Conservation (phyloP, 2,888 invertebrate species). For the Caenorhabditis wallacei region DNA sequence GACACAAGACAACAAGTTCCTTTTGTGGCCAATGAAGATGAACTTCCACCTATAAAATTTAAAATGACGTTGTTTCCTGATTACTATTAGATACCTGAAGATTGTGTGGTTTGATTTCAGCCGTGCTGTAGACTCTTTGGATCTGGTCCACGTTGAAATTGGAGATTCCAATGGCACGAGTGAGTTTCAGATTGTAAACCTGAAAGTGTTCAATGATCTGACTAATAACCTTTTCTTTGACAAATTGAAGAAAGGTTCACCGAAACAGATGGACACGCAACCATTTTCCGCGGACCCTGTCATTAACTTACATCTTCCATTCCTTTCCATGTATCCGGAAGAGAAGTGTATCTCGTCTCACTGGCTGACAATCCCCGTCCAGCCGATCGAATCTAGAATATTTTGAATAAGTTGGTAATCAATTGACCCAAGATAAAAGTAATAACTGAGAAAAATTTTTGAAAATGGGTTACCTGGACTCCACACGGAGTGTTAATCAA, state of each 20-base stretch:
- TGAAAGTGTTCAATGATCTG: slow-evolving; percentile 8
- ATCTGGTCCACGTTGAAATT: slow-evolving; percentile 73
- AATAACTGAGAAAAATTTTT: too few relatives aligned
- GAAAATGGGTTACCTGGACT: slow-evolving; percentile 41
- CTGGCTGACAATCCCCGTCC: not conserved
- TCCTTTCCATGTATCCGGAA: slow-evolving; percentile 66
- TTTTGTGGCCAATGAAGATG: slow-evolving; percentile 90
- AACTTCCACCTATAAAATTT: slow-evolving; percentile 87
- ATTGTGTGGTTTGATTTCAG: slow-evolving; percentile 73
- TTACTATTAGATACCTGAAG: slow-evolving; percentile 66
- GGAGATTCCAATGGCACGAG: slow-evolving; percentile 58
- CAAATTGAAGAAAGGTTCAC: not conserved
- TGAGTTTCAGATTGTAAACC: slow-evolving; percentile 48
- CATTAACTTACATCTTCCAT: slow-evolving; percentile 59
- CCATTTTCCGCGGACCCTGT: not conserved
- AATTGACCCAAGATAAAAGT: too few relatives aligned
- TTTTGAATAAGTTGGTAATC: too few relatives aligned
- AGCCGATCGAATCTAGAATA: not conserved
- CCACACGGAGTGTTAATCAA: slow-evolving; percentile 61
- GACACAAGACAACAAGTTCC: slow-evolving; percentile 86
- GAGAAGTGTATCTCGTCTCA: slow-evolving; percentile 8
- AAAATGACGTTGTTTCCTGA: not conserved
- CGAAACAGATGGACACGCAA: not conserved
- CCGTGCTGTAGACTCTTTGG: slow-evolving; percentile 69
- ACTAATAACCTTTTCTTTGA: not conserved